A percentile compares a stretch with the other conserved stretches of the same genome.
phyloP scores from a whole-genome alignment of 2,888 invertebrate genomes.

The Folsomia manolachei region DNA sequence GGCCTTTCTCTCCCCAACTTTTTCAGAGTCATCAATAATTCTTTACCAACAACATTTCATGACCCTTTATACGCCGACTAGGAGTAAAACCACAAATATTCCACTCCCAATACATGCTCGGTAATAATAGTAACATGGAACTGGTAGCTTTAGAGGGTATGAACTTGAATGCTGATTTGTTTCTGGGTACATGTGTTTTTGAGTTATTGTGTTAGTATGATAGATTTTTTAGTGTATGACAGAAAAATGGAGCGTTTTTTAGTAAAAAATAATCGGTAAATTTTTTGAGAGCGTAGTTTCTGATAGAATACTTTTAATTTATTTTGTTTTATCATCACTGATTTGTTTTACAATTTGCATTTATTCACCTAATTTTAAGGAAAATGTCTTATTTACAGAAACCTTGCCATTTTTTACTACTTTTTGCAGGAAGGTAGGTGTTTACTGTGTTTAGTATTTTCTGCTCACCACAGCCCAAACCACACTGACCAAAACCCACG shows the following conservation, averaged over 20 bases:
- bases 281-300: too few species aligned
- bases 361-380: not conserved
- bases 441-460: too few species aligned
- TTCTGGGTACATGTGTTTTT: too few species aligned
- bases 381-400: not conserved
- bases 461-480: not conserved
- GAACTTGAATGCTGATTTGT: too few species aligned
- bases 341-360: not conserved
- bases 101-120: not conserved
- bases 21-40: constrained; percentile 12
- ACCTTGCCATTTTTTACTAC: too few species aligned
- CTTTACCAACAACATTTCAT: not conserved
- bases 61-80: not conserved
- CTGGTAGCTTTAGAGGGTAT: not conserved
- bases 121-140: not conserved
- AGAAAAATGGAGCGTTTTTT: too few species aligned
- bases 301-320: too few species aligned
- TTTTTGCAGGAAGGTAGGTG: too few species aligned
- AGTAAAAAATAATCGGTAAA: too few species aligned
- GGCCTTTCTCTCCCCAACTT: not conserved
- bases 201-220: too few species aligned
- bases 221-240: too few species aligned
- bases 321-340: not conserved
- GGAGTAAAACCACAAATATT: not conserved
- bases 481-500: not conserved